Evolutionary conservation across 2,113 vertebrate species (phyloP).

Genomic region (Saguinus midas): DNA sequence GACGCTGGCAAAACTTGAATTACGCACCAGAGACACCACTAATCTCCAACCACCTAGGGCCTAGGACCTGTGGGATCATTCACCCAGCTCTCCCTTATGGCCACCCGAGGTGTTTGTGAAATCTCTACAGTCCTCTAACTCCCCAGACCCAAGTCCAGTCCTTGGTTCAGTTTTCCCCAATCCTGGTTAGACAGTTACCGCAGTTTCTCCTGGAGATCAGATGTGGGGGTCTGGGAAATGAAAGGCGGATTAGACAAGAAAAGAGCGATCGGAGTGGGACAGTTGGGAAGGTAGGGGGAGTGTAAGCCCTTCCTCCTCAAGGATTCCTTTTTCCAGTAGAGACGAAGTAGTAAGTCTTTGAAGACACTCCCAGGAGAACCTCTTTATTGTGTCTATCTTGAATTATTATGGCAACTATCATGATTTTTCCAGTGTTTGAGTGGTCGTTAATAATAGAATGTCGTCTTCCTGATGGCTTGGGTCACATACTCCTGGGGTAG

Average conservation of each 20-base stretch:
- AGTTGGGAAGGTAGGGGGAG: neutral
- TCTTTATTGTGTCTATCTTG: neutral
- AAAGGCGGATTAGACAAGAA: neutral
- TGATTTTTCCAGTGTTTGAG: neutral
- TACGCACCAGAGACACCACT: neutral
- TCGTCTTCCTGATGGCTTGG: conserved; percentile 2
- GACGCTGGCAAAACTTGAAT: too few relatives aligned
- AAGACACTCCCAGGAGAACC: neutral
- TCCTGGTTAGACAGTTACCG: neutral
- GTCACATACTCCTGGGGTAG: neutral
- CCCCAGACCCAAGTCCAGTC: neutral
- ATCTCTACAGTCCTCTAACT: neutral
- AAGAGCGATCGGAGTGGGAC: neutral
- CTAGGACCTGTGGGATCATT: neutral
- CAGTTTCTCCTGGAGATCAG: neutral
- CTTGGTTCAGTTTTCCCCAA: neutral
- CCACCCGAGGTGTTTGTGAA: neutral
- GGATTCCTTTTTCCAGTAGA: neutral
- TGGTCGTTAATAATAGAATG: neutral
- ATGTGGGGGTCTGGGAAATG: neutral
- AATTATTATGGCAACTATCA: neutral
- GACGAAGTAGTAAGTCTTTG: neutral
- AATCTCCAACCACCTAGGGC: neutral
- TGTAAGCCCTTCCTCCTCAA: neutral
- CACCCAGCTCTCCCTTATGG: neutral